Conservation (phyloP, 2,113 vertebrate species). For the Dermatemys mawii region DNA sequence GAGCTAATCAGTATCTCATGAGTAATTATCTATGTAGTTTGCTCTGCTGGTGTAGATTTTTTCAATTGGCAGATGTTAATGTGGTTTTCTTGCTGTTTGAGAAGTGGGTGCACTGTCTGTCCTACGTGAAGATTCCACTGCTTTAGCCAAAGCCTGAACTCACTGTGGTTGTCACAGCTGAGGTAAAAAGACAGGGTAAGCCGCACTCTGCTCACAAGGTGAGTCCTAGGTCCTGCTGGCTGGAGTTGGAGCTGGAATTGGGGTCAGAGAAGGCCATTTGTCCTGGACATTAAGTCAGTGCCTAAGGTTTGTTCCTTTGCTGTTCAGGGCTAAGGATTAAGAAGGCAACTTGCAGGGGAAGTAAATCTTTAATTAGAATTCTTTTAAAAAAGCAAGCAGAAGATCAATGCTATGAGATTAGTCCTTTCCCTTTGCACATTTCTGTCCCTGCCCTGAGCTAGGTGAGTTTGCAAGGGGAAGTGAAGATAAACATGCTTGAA, state of each 20-base stretch:
- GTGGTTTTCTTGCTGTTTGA: neutral
- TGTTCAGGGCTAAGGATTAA: neutral
- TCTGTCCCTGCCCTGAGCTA: neutral
- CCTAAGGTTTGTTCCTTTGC: neutral
- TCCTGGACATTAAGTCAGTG: fast-evolving
- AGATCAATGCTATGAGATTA: no score
- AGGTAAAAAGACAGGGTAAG: neutral
- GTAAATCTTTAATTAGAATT: neutral
- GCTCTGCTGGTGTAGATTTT: neutral
- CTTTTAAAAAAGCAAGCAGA: neutral
- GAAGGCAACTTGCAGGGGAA: no score
- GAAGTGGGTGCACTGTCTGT: neutral
- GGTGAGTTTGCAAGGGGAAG: neutral
- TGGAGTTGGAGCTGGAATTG: neutral
- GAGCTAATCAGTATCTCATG: neutral
- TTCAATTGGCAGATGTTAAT: neutral
- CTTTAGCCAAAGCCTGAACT: neutral
- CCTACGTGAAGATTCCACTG: neutral
- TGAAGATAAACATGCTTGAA: neutral
- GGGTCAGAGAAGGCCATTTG: neutral
- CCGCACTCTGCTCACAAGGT: neutral
- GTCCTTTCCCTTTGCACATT: neutral
- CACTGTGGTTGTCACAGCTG: neutral
- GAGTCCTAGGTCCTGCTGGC: neutral
- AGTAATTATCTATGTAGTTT: neutral